phyloP scores from a whole-genome alignment of 2,797 vertebrate species.

The Urocyon cinereoargenteus region DNA sequence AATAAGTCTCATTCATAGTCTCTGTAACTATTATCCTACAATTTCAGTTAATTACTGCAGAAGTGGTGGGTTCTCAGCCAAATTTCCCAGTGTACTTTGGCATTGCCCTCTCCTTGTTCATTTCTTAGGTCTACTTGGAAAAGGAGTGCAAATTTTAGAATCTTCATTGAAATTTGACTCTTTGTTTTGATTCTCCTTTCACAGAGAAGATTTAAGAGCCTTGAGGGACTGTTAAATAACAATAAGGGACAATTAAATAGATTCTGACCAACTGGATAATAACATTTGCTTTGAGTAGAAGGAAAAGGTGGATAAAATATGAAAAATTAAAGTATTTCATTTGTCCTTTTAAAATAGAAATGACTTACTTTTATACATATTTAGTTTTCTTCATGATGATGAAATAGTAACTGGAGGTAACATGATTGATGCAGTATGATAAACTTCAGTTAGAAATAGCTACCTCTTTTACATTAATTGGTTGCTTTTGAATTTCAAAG shows the following conservation, averaged over 20 bases:
- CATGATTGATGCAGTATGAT: not conserved
- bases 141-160: slow-evolving; percentile 58
- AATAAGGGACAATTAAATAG: slow-evolving; percentile 61
- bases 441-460: not conserved
- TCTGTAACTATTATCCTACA: slow-evolving; percentile 26
- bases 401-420: not conserved
- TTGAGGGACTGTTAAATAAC: slow-evolving; percentile 63
- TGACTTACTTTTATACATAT: not conserved
- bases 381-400: slow-evolving; percentile 27
- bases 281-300: slow-evolving; percentile 47
- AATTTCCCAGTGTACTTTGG: slow-evolving; percentile 25
- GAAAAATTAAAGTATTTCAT: slow-evolving; percentile 9
- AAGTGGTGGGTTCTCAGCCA: slow-evolving; percentile 35
- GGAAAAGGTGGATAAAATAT: not conserved
- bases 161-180: slow-evolving; percentile 64
- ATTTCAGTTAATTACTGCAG: slow-evolving; percentile 62
- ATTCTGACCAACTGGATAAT: slow-evolving; percentile 40
- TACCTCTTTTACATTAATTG: not conserved
- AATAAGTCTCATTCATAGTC: slow-evolving; percentile 53
- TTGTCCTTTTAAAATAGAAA: slow-evolving; percentile 19
- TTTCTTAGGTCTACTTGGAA: slow-evolving; percentile 64
- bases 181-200: slow-evolving; percentile 71
- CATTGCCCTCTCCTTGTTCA: slow-evolving; percentile 36
- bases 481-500: not conserved
- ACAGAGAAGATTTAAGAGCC: slow-evolving; percentile 47